Evolutionary conservation across 1,140 invertebrate genomes (phyloP).

Genomic region (Dinothrombium tinctorium): DNA sequence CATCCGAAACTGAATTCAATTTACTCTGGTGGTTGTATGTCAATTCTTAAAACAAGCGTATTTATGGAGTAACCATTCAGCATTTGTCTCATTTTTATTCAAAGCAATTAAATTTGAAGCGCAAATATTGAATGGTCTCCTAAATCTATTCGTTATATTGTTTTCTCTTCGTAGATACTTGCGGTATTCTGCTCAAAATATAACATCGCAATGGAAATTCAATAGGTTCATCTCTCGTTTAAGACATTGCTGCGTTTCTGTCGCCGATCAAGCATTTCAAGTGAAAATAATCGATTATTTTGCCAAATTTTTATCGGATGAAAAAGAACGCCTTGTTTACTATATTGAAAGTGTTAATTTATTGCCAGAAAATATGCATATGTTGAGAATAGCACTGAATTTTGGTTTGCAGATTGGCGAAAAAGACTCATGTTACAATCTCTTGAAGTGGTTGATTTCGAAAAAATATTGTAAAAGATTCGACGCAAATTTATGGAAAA

Average conservation of each 20-base stretch:
- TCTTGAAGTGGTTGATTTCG: not conserved
- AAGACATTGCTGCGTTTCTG: not conserved
- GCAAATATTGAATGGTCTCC: not conserved
- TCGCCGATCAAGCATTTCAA: not conserved
- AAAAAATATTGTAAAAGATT: not conserved
- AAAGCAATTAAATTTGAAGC: not conserved
- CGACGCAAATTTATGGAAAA: not conserved
- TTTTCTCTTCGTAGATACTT: not conserved
- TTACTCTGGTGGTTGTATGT: not conserved
- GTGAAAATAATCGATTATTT: not conserved
- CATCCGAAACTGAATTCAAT: not conserved
- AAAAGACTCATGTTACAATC: not conserved
- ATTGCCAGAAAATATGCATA: not conserved
- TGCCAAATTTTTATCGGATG: not conserved
- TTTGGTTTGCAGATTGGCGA: not conserved
- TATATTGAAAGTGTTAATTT: not conserved
- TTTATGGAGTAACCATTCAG: too few relatives aligned
- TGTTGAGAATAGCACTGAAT: not conserved
- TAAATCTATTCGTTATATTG: not conserved
- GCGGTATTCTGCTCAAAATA: not conserved
- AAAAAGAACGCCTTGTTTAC: not conserved
- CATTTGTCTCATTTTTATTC: too few relatives aligned
- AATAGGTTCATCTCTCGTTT: not conserved
- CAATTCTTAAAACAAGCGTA: not conserved
- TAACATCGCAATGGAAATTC: not conserved